These are phyloP conservation scores for Cheilosia variabilis DNA, from an alignment of 2,888 invertebrate species.

Conservation along the genomic window DNA sequence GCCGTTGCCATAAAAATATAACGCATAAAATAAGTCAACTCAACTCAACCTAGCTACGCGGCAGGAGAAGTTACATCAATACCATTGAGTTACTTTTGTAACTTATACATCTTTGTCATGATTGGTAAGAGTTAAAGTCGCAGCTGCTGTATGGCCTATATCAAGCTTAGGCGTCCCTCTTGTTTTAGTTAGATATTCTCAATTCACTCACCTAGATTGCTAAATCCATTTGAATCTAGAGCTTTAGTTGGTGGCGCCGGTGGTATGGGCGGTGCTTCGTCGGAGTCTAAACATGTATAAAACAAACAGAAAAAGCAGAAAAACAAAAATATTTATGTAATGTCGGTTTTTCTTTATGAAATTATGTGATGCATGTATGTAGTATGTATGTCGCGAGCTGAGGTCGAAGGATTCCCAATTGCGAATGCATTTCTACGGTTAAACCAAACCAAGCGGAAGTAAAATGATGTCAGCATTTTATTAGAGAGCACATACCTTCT, in stretches of 20 bases:
- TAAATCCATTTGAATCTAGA: slow-evolving; percentile 85
- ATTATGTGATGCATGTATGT: slow-evolving; percentile 19
- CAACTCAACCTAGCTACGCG: slow-evolving; percentile 18
- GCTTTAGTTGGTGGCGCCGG: slow-evolving; percentile 87
- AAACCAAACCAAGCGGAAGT: slow-evolving; percentile 69
- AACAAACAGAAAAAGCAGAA: slow-evolving; percentile 34
- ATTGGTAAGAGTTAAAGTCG: too few relatives aligned
- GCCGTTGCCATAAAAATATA: slow-evolving; percentile 16
- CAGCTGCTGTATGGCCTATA: too few relatives aligned
- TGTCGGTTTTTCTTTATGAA: slow-evolving; percentile 29
- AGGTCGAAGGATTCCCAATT: slow-evolving; percentile 14
- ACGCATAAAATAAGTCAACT: neutral
- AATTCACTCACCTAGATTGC: slow-evolving; percentile 85
- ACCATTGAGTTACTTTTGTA: neutral
- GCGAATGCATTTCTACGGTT: slow-evolving; percentile 32
- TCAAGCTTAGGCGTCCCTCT: neutral
- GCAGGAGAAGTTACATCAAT: slow-evolving; percentile 30
- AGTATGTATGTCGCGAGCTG: slow-evolving; percentile 48
- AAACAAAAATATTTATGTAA: slow-evolving; percentile 46
- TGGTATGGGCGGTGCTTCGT: slow-evolving; percentile 84
- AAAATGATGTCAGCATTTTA: slow-evolving; percentile 58
- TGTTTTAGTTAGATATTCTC: slow-evolving; percentile 27
- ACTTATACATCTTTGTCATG: neutral
- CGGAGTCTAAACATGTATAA: slow-evolving; percentile 79
- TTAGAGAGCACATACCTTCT: slow-evolving; percentile 27